A percentile compares a stretch with the other conserved stretches of the same genome.
Evolutionary conservation across 2,888 invertebrate genomes (phyloP).

Genomic region (Parapristionchus giblindavisi): DNA sequence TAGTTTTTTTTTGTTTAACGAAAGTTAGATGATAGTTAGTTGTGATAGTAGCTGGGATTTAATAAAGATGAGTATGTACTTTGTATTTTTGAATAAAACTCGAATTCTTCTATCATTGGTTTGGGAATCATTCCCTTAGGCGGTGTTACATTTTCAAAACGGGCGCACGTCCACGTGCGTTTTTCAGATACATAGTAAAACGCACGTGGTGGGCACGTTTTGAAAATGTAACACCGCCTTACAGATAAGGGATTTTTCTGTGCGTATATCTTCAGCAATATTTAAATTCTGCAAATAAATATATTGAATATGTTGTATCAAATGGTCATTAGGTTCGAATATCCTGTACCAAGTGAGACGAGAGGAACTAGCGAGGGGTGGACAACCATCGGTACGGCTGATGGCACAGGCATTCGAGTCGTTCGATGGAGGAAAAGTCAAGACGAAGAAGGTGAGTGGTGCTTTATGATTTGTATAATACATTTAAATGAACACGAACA

Average conservation of each 20-base stretch:
- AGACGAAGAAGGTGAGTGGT: too few relatives aligned
- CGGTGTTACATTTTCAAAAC: too few relatives aligned
- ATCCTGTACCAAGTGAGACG: slow-evolving; percentile 66
- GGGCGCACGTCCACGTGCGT: too few relatives aligned
- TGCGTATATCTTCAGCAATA: neutral
- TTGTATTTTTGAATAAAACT: too few relatives aligned
- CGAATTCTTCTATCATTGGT: too few relatives aligned
- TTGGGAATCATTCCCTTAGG: too few relatives aligned
- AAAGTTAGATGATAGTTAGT: neutral
- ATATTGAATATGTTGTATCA: neutral
- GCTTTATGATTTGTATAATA: too few relatives aligned
- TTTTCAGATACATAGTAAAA: too few relatives aligned
- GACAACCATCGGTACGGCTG: slow-evolving; percentile 64
- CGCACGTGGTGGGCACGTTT: too few relatives aligned
- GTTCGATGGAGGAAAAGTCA: slow-evolving; percentile 48
- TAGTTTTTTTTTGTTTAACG: neutral
- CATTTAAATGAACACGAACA: too few relatives aligned
- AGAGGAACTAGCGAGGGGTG: slow-evolving; percentile 67
- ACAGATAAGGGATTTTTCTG: neutral
- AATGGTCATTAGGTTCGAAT: slow-evolving; percentile 60
- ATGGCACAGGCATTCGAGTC: slow-evolving; percentile 63
- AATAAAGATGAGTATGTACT: too few relatives aligned
- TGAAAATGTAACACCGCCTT: too few relatives aligned
- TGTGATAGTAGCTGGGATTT: neutral
- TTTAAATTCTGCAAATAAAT: neutral